Percentiles rank a stretch among this genome's conserved stretches.
Evolutionary conservation across 2,113 vertebrate genomes (phyloP).

Genomic region (Lamprotornis superbus): DNA sequence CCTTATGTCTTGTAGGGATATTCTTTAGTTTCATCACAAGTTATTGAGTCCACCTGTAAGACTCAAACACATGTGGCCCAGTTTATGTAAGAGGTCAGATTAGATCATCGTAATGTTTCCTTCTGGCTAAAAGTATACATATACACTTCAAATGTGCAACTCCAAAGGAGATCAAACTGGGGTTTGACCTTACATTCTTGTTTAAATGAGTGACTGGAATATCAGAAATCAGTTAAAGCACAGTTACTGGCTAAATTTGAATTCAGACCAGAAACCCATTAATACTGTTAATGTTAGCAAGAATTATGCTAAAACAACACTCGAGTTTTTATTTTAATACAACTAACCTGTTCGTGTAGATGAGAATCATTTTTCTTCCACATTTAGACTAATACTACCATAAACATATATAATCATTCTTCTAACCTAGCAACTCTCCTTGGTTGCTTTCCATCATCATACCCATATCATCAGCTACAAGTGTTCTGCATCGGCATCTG

Average conservation of each 20-base stretch:
- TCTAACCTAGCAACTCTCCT: background rate
- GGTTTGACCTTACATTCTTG: background rate
- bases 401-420: background rate
- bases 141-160: background rate
- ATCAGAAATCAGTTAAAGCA: background rate
- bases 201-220: background rate
- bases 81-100: conserved; percentile 11
- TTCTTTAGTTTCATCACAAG: conserved; percentile 3
- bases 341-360: background rate
- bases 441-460: background rate
- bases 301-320: background rate
- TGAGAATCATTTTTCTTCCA: background rate
- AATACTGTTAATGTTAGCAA: background rate
- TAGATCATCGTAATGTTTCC: background rate
- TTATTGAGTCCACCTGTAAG: conserved; percentile 30
- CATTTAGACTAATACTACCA: background rate
- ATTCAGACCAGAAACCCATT: background rate
- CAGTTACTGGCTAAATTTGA: background rate
- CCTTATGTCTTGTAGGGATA: background rate
- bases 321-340: background rate
- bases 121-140: background rate
- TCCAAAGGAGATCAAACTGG: background rate
- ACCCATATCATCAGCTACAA: background rate
- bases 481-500: background rate
- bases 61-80: background rate